Conservation (phyloP, 2,797 vertebrate genomes). For the Sebastes kiyomatsui region DNA sequence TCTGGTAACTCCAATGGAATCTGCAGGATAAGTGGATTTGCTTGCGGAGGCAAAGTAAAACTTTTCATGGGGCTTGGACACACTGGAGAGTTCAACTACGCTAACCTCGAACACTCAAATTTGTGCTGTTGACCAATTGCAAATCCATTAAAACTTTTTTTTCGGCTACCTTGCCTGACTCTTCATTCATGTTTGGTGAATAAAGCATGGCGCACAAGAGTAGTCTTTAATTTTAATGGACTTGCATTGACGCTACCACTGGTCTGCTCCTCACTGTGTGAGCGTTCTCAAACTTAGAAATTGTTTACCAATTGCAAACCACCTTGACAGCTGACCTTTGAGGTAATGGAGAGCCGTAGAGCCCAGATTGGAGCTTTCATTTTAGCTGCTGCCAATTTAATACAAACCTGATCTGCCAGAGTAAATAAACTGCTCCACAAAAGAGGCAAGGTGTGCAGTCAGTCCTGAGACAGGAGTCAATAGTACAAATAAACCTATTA, state of each 20-base stretch:
- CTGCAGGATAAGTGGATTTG: background rate
- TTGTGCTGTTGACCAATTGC: background rate
- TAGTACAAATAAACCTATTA: background rate
- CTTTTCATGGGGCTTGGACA: background rate
- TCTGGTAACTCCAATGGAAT: background rate
- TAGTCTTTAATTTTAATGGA: background rate
- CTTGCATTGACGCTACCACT: background rate
- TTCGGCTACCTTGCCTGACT: background rate
- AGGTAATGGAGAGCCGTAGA: background rate
- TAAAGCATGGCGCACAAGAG: background rate
- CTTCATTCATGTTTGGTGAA: background rate
- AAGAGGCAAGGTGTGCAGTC: background rate
- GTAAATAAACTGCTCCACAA: background rate
- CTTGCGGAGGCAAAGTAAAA: background rate
- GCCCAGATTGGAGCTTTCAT: background rate
- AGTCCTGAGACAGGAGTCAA: background rate
- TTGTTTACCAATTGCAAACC: background rate
- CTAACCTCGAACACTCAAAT: background rate
- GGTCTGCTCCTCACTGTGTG: background rate
- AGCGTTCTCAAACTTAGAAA: background rate
- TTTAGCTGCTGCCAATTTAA: background rate
- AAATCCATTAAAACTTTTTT: background rate
- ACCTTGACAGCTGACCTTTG: constrained; percentile 1
- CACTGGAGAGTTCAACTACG: background rate
- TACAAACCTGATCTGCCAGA: too few species aligned